Evolutionary conservation across 2,113 vertebrate genomes (phyloP).

Genomic region (Channa argus): DNA sequence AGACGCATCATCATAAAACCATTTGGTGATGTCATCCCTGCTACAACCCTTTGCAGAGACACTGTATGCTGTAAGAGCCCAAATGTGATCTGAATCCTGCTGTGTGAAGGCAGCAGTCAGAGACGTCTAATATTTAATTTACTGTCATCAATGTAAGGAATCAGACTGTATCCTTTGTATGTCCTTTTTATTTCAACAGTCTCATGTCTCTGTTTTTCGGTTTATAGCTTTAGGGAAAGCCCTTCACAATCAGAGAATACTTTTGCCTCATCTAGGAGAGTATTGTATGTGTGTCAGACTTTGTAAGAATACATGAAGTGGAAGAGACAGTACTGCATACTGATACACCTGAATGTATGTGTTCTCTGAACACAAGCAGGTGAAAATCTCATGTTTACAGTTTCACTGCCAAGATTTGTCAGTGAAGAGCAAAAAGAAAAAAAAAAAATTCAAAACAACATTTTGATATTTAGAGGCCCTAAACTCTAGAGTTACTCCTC

Average conservation of each 20-base stretch:
- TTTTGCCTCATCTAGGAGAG: not conserved
- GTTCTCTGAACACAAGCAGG: not conserved
- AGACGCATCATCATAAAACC: not conserved
- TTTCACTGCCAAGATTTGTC: too few species aligned
- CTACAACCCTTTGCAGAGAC: not conserved
- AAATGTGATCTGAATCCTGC: not conserved
- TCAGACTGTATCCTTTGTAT: not conserved
- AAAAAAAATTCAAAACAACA: too few species aligned
- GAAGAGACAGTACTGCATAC: not conserved
- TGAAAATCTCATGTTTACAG: not conserved
- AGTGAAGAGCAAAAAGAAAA: too few species aligned
- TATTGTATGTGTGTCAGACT: not conserved
- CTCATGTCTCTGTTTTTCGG: not conserved
- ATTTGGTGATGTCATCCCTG: not conserved
- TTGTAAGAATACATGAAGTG: not conserved
- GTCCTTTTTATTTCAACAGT: not conserved
- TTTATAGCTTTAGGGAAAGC: not conserved
- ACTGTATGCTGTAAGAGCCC: too few species aligned
- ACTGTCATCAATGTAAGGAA: not conserved
- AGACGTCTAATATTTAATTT: not conserved
- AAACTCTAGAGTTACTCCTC: too few species aligned
- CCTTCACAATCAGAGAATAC: not conserved
- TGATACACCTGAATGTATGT: too few species aligned
- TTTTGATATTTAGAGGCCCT: too few species aligned
- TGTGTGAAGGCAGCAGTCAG: not conserved